These are phyloP conservation scores for Acrobasis repandana DNA, from an alignment of 2,888 invertebrate species.

Conservation along the genomic window DNA sequence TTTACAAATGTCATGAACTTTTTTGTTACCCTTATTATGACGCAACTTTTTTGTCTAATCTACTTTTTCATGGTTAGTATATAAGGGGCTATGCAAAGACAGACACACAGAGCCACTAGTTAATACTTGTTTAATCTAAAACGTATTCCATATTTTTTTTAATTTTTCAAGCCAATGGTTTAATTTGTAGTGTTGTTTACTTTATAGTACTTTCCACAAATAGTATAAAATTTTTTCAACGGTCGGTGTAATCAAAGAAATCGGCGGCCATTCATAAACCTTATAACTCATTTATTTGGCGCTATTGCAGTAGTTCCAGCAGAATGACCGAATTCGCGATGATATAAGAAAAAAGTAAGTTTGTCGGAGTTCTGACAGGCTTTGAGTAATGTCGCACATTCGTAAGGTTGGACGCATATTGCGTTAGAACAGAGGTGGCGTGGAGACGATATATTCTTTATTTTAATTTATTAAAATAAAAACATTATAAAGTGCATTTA, in stretches of 20 bases:
- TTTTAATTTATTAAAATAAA: no score
- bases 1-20: no score
- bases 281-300: conserved; percentile 42
- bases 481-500: no score
- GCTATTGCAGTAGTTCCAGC: conserved; percentile 33
- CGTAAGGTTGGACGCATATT: conserved; percentile 71
- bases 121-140: no score
- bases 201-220: not conserved
- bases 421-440: conserved; percentile 40
- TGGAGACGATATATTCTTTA: not conserved
- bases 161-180: no score
- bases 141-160: no score
- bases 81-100: no score
- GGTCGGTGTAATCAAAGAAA: conserved; percentile 24
- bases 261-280: conserved; percentile 34
- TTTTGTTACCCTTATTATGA: no score
- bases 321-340: conserved; percentile 47
- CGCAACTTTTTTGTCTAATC: no score
- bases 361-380: conserved; percentile 53
- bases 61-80: no score
- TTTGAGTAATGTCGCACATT: conserved; percentile 76
- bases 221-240: not conserved
- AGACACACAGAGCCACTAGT: no score
- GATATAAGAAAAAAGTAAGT: conserved; percentile 57
- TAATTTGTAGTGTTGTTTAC: no score